Evolutionary conservation across 2,888 invertebrate species (phyloP).

Genomic region (Tholera decimalis): DNA sequence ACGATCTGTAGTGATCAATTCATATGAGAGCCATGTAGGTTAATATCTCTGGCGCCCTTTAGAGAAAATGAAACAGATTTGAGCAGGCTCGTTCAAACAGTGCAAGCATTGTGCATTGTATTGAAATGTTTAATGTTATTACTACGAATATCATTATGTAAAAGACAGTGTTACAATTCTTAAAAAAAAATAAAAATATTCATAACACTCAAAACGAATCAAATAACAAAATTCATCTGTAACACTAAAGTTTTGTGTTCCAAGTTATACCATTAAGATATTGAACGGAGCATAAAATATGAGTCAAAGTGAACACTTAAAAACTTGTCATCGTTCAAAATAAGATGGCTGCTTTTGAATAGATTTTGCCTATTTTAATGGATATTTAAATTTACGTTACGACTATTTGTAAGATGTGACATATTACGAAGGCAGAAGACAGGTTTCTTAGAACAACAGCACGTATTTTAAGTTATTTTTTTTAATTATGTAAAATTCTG

Average conservation of each 20-base stretch:
- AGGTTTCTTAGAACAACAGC: not conserved
- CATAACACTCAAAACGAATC: not conserved
- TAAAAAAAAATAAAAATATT: not conserved
- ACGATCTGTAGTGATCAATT: no score
- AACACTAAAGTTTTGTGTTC: not conserved
- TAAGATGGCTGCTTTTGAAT: slow-evolving; percentile 7
- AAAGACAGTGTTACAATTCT: not conserved
- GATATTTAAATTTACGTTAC: slow-evolving; percentile 4
- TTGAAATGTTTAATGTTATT: no score
- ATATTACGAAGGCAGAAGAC: not conserved
- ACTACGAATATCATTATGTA: not conserved
- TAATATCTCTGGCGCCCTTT: no score
- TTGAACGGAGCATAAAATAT: slow-evolving; percentile 39
- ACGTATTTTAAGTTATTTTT: no score
- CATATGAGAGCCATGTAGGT: no score
- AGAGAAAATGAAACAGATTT: no score
- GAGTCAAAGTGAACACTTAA: slow-evolving; percentile 39
- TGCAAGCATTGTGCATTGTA: no score
- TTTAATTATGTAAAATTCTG: no score
- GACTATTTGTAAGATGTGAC: not conserved
- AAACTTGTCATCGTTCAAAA: slow-evolving; percentile 38
- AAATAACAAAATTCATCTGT: not conserved
- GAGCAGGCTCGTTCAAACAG: no score
- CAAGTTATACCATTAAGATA: slow-evolving; percentile 41
- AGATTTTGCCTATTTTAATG: slow-evolving; percentile 26